Evolutionary conservation across 2,888 invertebrate species (phyloP).

Genomic region (Dynastes grantii): DNA sequence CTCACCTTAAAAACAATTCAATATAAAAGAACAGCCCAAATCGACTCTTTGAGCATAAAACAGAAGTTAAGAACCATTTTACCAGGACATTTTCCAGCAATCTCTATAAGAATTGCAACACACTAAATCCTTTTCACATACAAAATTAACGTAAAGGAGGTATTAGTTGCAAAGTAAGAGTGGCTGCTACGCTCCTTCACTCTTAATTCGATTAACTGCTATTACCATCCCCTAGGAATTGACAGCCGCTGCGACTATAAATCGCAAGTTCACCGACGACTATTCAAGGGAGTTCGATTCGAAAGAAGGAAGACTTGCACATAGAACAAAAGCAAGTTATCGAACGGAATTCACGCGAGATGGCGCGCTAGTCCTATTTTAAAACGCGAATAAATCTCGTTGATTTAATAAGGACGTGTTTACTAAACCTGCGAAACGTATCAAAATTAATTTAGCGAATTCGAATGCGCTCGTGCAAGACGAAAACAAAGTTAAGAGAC

Average conservation of each 20-base stretch:
- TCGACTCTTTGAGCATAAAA: too few relatives aligned
- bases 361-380: slow-evolving; percentile 1
- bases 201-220: slow-evolving; percentile 24
- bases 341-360: slow-evolving; percentile 16
- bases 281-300: not conserved
- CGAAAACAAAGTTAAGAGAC: slow-evolving; percentile 12
- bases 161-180: not conserved
- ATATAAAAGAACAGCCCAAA: too few relatives aligned
- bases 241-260: slow-evolving; percentile 22
- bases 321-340: not conserved
- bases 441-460: slow-evolving; percentile 31
- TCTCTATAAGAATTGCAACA: too few relatives aligned
- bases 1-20: too few relatives aligned
- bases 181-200: not conserved
- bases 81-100: too few relatives aligned
- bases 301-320: not conserved
- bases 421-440: slow-evolving; percentile 39
- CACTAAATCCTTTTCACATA: slow-evolving; percentile 14
- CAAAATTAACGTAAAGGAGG: slow-evolving; percentile 1
- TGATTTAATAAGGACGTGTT: slow-evolving; percentile 46
- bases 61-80: too few relatives aligned
- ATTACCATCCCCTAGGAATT: slow-evolving; percentile 18
- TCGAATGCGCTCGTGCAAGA: not conserved
- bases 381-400: slow-evolving; percentile 36
- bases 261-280: not conserved